Evolutionary conservation across 2,797 vertebrate species (phyloP), one percentile per base, ranked within the genome.

Genomic region (Fratercula arctica): DNA sequence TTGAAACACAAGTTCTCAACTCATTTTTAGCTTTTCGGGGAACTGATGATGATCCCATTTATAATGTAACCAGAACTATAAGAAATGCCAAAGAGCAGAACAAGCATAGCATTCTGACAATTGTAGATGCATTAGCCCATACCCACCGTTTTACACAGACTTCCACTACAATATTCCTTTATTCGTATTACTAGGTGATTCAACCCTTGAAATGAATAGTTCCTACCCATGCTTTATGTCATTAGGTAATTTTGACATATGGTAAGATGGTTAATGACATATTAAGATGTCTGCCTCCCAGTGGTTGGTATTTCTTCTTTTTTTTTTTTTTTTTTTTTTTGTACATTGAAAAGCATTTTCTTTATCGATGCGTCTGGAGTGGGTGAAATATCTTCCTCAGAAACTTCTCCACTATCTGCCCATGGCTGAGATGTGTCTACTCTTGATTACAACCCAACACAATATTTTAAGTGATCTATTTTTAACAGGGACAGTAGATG

Each of bases 401-500:
- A 72, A 86, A 28, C 10, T 61, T 86, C 66, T 69, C 26, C 41
- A 46, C 24, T 75, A 4, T 86, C 46, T 66, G 33, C 21, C 21
- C 51, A 7, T 53, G 43, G 48, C 16, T n/a, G 28, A 95, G 46
- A 61, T 2, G 1, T 14, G 4, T 48, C 53, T 90, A 24, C 48
- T 75, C 2, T 5, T 81, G 54, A 86, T 76, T 73, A 63, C 39
- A 88, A 81, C 39, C 26, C 57, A 89, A 63, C 6, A 67, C 13
- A 79, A 24, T 63, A 87, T 84, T 91, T 78, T 51, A 83, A 73
- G 35, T 75, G 29, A 59, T 86, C 50, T 86, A 39, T 88, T 95
- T 95, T 88, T 86, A 73, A 72, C 50, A 73, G 33, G 16, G 13
- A 41, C 54, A 63, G 51, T 77, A 79, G 31, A 76, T 66, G 63